Conservation (phyloP, 1,140 invertebrate species). For the Neocloeon triangulifer region DNA sequence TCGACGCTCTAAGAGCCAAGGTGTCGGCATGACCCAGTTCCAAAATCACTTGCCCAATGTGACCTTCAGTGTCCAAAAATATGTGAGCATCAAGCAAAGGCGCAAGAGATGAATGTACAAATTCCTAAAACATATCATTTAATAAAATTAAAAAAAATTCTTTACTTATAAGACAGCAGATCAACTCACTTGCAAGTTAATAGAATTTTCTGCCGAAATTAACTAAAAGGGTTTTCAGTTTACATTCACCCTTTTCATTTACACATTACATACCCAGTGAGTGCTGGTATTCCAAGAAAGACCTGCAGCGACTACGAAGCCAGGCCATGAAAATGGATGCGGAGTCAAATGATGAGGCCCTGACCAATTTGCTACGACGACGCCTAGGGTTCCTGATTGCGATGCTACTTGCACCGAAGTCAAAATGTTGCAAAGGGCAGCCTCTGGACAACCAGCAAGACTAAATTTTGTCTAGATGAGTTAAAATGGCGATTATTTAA, state of each 20-base stretch:
- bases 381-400: constrained; percentile 27
- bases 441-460: constrained; percentile 37
- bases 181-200: no score
- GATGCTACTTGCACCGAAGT: constrained; percentile 29
- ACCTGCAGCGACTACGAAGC: constrained; percentile 34
- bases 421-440: constrained; percentile 33
- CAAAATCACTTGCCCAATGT: constrained; percentile 29
- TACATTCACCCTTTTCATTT: no score
- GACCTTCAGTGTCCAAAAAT: constrained; percentile 25
- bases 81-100: constrained; percentile 33
- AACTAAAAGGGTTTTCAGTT: no score
- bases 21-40: constrained; percentile 39
- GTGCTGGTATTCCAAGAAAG: constrained; percentile 34
- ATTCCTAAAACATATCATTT: constrained; percentile 21
- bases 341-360: constrained; percentile 37
- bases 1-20: constrained; percentile 23
- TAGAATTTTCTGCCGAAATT: no score
- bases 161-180: no score
- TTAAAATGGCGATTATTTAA: constrained; percentile 9
- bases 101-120: constrained; percentile 24
- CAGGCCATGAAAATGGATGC: constrained; percentile 39
- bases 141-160: no score
- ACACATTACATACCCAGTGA: constrained; percentile 25
- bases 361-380: constrained; percentile 40
- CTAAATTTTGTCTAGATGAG: constrained; percentile 20